Evolutionary conservation across 1,140 invertebrate species (phyloP), one percentile per base, ranked within the genome.

Genomic region (Camponotus pennsylvanicus): DNA sequence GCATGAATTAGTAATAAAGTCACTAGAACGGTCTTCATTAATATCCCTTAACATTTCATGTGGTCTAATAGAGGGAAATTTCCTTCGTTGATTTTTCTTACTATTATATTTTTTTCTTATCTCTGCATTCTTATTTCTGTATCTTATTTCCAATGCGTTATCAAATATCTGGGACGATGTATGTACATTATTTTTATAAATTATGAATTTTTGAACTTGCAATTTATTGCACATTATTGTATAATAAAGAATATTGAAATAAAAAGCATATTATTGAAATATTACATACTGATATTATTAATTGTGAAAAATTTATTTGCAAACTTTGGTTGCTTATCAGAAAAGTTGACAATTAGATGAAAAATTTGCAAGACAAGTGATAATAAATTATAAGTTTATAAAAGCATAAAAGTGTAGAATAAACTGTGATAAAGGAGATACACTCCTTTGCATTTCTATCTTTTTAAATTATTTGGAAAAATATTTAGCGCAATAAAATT

Each of bases 21-120:
- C 55, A 40, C 27, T 61, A 70, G 18, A 45, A 45, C 27, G 55
- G 45, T 59, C 78, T 40, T 52, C 1, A 52, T 52, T 34, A 59
- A n/a, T 37, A 21, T 71, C 45, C 18, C 13, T 83, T 66, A 85
- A 85, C 59, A 77, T 78, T 78, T 77, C 55, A 85, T 78, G 21
- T 64, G 42, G 21, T 70, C 34, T 11, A 21, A 45, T n/a, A 45
- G 55, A 40, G 40, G 27, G 7, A 66, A 27, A n/a, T 21, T 52
- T 15, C 15, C 45, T 57, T n/a, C 15, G 55, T 3, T 18, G 40
- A 73, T 75, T 49, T 70, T 15, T 49, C 61, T 55, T 34, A 9
- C 8, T 8, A 3, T 45, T 45, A 52, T 21, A 34, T 73, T 49
- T 45, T 21, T 8, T 61, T 13, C 32, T 49, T 11, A 21, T 40